Evolutionary conservation across 2,888 invertebrate genomes (phyloP), one percentile per base, ranked within the genome.

Genomic region (Nebria brevicollis): DNA sequence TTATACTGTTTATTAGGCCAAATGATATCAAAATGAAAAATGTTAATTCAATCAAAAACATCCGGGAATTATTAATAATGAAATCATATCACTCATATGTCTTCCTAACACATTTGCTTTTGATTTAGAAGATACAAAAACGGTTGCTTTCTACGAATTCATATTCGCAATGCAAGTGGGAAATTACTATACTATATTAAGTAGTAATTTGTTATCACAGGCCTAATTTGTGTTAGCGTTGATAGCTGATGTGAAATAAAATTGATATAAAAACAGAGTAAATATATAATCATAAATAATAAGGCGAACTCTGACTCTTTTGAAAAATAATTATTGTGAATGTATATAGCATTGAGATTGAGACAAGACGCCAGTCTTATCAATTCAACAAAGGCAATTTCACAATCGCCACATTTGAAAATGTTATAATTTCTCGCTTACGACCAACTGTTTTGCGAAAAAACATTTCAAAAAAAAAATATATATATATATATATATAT

Each of bases 191-290:
- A 54, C 54, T 34, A 34, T 70, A 70, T 70, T 26, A 70, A 70
- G 34, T 68, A 79, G 54, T 80, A 72, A 80, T 70, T 80, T 75
- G 75, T 80, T 80, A 80, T 80, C 80, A 7, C 15, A 70, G 34
- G 75, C 72, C 75, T 64, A 80, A 80, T 80, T 80, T 75, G 70
- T 75, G 72, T 75, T 42, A 25, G 54, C 7, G 34, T 34, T 26
- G 79, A 79, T 79, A 79, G 75, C 73, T 4, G n/a, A 26, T 34
- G 25, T 26, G 13, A 54, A 54, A 54, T 54, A 54, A 54, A 54
- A 54, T 54, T 34, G 34, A 13, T 54, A 54, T 54, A 54, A 54
- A 54, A 11, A 54, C 34, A 54, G 11, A 54, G 54, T 54, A 54
- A 13, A 54, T 54, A 8, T 54, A 8, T 54, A 70, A 77, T 34